Evolutionary conservation across 92 coral and sea anemone species (phyloP), one percentile per base, ranked within the genome.

Genomic region (Montipora capitata): DNA sequence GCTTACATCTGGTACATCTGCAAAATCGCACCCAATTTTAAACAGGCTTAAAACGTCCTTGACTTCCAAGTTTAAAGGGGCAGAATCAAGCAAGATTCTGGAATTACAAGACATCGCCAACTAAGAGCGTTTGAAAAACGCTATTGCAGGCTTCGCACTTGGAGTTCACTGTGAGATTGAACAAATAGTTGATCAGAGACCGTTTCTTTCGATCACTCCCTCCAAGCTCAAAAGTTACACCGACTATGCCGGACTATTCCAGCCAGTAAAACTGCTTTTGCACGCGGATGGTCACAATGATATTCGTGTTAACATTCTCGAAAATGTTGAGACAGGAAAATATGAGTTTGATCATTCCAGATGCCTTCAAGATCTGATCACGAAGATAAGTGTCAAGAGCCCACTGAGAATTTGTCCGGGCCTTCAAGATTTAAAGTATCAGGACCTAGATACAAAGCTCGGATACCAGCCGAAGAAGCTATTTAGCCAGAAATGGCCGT

Each of bases 231-330:
- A 81, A 40, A 56, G 10, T 7, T 66, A 68, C 38, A 66, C 40
- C 45, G 41, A 67, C 49, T 13, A 38, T 82, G 51, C 65, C 18
- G 58, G 79, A 13, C 87, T 40, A 12, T 71, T 69, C 20, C 79
- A 82, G 15, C 78, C 64, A 69, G 87, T 82, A 39, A 62, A 69
- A 56, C 40, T 82, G 78, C 70, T 72, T 51, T 51, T 82, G 4
- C 72, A 64, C 78, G 65, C 51, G 18, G 78, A 70, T 82, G 87
- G 87, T 11, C 72, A 52, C 38, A 71, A 82, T 38, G 87, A 82
- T 7, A 54, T 71, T n/a, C 49, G 78, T 7, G 87, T 69, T 16
- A 82, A 82, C 52, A 59, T 82, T n/a, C 45, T 69, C 35, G 78
- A 82, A 11, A 7, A 59, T 54, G 68, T 16, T 10, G 69, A 61